Percentiles rank a stretch among this genome's conserved stretches.
Evolutionary conservation across 92 coral and sea anemone genomes (phyloP).

Genomic region (Parazoanthus swiftii): DNA sequence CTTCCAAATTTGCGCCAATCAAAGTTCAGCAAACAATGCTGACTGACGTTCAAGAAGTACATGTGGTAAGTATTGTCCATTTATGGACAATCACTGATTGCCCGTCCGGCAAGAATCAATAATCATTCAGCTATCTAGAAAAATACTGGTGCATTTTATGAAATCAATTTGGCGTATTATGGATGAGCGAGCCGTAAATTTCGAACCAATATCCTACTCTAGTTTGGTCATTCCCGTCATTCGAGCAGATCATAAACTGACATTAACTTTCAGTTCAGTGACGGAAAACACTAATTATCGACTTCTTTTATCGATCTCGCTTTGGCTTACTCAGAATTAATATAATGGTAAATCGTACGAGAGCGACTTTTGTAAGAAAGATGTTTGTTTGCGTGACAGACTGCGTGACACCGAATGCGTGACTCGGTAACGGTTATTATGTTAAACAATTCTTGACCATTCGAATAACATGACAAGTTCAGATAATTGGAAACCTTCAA

Average conservation of each 20-base stretch:
- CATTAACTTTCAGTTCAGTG: not conserved
- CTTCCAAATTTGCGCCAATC: conserved; percentile 6
- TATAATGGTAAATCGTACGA: too few relatives aligned
- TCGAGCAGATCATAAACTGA: not conserved
- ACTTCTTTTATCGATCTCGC: not conserved
- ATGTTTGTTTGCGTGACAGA: too few relatives aligned
- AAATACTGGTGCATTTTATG: conserved; percentile 17
- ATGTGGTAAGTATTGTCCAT: conserved; percentile 59
- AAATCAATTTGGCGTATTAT: not conserved
- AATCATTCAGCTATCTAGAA: conserved; percentile 36
- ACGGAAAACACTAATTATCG: not conserved
- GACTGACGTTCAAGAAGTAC: conserved; percentile 73
- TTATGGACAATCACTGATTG: conserved; percentile 4
- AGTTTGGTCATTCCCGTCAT: not conserved
- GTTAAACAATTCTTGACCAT: not conserved
- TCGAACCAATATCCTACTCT: not conserved
- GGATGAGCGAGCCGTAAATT: not conserved
- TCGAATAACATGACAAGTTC: not conserved
- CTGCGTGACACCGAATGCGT: too few relatives aligned
- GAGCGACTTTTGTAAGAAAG: too few relatives aligned
- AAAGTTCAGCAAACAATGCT: not conserved
- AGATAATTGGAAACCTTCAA: not conserved
- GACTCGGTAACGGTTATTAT: not conserved
- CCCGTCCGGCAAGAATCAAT: conserved; percentile 20
- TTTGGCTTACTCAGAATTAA: not conserved